Evolutionary conservation across 2,113 vertebrate genomes (phyloP).

Genomic region (Ceyx margarethae): DNA sequence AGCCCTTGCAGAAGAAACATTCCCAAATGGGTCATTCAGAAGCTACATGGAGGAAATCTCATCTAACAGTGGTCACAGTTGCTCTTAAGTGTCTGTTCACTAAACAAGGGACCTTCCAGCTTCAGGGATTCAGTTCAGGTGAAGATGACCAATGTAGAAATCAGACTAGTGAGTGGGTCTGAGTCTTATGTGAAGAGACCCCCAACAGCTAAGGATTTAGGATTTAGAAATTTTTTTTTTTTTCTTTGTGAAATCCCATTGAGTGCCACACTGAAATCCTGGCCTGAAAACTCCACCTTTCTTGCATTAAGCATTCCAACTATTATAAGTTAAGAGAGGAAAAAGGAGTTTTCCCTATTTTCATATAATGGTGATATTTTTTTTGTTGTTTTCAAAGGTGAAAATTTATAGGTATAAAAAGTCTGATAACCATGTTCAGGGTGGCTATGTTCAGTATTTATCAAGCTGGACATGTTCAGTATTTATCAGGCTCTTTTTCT

Average conservation of each 20-base stretch:
- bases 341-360: background rate
- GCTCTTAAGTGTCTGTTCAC: background rate
- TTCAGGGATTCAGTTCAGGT: background rate
- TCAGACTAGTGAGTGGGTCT: background rate
- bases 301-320: background rate
- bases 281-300: background rate
- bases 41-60: background rate
- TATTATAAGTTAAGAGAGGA: background rate
- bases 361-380: background rate
- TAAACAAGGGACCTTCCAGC: background rate
- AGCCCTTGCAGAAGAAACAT: background rate
- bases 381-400: background rate
- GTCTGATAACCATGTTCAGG: background rate
- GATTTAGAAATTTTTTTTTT: background rate
- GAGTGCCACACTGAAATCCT: background rate
- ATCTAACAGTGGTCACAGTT: background rate
- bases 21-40: background rate
- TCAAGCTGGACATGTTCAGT: background rate
- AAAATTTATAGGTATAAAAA: no score
- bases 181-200: background rate
- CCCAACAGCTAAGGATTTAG: background rate
- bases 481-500: background rate
- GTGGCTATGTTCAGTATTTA: background rate
- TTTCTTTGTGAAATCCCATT: background rate
- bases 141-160: background rate